A percentile compares a stretch with the other conserved stretches of the same genome.
These are phyloP conservation scores for Lasius fuliginosus DNA, from an alignment of 2,888 invertebrate genomes.

Conservation along the genomic window DNA sequence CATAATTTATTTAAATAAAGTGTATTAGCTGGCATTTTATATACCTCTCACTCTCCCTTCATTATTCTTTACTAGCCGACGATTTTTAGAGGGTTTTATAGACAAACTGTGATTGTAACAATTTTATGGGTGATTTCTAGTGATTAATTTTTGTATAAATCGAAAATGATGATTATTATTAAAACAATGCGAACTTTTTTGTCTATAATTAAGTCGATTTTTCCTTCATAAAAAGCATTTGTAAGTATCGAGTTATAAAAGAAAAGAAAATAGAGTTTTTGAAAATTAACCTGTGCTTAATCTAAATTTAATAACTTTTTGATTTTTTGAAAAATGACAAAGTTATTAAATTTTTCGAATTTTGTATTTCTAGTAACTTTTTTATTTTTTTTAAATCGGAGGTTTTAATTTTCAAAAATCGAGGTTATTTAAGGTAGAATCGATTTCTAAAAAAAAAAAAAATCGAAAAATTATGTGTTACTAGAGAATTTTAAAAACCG, in stretches of 20 bases:
- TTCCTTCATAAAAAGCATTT: background rate
- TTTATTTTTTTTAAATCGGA: too few relatives aligned
- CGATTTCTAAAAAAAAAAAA: too few relatives aligned
- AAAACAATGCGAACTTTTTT: background rate
- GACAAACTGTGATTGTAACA: background rate
- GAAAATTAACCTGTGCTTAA: background rate
- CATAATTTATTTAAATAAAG: slow-evolving; percentile 85
- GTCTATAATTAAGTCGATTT: background rate
- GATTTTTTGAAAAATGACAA: background rate
- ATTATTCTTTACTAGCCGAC: background rate
- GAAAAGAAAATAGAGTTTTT: background rate
- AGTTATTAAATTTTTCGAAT: background rate
- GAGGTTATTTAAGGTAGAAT: too few relatives aligned
- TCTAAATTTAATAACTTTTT: background rate
- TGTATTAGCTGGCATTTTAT: slow-evolving; percentile 64
- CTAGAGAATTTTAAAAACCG: too few relatives aligned
- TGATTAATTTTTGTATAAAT: background rate
- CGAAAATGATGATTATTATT: background rate
- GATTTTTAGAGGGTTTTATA: background rate
- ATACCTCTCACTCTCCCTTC: background rate
- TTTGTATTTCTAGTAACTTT: too few relatives aligned
- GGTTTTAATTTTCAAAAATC: too few relatives aligned
- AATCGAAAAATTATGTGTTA: too few relatives aligned
- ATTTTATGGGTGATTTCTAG: background rate
- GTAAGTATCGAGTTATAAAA: background rate